Base-by-base conservation (phyloP, 2,113 vertebrate genomes). In the Propithecus coquereli region DNA sequence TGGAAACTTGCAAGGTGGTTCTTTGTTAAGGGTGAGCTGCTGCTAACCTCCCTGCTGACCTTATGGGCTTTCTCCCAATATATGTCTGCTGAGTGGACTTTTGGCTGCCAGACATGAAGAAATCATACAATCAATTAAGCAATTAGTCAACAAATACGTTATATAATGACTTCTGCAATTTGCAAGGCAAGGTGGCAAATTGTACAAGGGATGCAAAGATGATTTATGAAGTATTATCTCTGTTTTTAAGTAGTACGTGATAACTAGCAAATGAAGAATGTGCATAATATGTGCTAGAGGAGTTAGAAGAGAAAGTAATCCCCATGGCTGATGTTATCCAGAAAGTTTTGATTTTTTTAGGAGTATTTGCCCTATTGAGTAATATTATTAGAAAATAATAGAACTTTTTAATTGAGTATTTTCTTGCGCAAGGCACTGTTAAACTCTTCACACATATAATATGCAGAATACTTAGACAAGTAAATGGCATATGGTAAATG, bases 91-190 rank as follows among this genome's bases (percentile, higher is more conserved):
- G 73, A 82, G 45, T 68, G 47, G 85, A 79, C 91, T 86, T 94
- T 65, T 70, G 73, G 30, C 81, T 89, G 20, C 16, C 37, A 25
- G 71, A 45, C 40, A 74, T 94, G 89, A 95, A 85, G 70, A 97
- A 96, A 94, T 96, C 65, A 73, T 43, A 77, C 50, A 81, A 77
- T 94, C 77, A 95, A 90, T 88, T 27, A 96, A 91, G 66, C 47
- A 92, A 65, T 50, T 93, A 73, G 70, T 85, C 68, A 76, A 40
- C 59, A 90, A 87, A 70, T 30, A 54, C 22, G 47, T 59, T 22
- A 54, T 27, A 54, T 54, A 65, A 18, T 45, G 34, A n/a, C 27
- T 90, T 76, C 40, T 94, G 61, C 27, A 74, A 6, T 74, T 45
- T 79, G 40, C 43, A 79, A 83, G 50, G 27, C 20, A 91, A n/a